Percentiles rank a stretch among this genome's conserved stretches.
These are phyloP conservation scores for Myotis yumanensis DNA, from an alignment of 2,113 vertebrate genomes.

Conservation along the genomic window DNA sequence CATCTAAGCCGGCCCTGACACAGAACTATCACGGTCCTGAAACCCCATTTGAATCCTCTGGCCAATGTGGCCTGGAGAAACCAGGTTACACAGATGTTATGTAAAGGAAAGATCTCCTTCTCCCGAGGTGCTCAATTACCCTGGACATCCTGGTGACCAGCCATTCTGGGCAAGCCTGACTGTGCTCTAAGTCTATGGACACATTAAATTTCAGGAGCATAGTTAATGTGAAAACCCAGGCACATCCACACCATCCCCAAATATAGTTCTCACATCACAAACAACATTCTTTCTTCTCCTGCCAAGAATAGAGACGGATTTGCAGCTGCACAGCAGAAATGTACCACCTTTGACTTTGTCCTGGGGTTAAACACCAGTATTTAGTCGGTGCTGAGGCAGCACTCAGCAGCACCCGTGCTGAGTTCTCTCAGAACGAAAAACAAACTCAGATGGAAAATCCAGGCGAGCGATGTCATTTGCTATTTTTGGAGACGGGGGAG, in stretches of 20 bases:
- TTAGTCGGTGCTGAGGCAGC: conserved; percentile 61
- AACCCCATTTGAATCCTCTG: not conserved
- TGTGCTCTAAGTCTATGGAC: conserved; percentile 5
- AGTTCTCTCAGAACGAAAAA: conserved; percentile 61
- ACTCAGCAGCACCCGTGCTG: conserved; percentile 26
- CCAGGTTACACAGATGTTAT: not conserved
- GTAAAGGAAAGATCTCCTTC: not conserved
- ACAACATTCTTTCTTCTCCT: not conserved
- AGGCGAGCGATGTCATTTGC: conserved; percentile 53
- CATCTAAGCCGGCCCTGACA: not conserved
- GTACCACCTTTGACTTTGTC: conserved; percentile 33
- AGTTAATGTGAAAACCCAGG: not conserved
- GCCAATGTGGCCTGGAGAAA: not conserved
- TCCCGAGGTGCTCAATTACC: not conserved
- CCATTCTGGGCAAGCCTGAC: not conserved
- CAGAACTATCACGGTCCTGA: not conserved
- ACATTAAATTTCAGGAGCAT: conserved; percentile 5
- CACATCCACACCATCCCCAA: not conserved
- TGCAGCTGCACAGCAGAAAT: not conserved
- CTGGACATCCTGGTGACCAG: not conserved
- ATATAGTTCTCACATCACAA: not conserved
- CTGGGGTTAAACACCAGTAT: conserved; percentile 55
- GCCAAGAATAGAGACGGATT: conserved; percentile 19
- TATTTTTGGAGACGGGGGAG: conserved; percentile 69
- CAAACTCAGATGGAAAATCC: conserved; percentile 71